phyloP scores from a whole-genome alignment of 2,888 invertebrate species.

The Macrophya alboannulata region DNA sequence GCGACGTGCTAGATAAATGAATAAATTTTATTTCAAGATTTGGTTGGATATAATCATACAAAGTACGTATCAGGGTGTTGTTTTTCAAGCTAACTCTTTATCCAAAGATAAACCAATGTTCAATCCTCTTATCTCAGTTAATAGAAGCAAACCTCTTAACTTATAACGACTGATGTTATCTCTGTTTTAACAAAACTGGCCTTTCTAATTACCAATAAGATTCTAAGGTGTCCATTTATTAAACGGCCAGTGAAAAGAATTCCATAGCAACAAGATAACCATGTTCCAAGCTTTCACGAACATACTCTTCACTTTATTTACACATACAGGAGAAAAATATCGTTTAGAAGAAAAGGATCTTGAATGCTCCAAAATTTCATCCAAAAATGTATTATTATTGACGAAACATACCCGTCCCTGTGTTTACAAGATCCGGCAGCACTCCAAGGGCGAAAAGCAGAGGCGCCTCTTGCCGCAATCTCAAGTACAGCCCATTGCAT shows the following conservation, averaged over 20 bases:
- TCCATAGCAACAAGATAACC: conserved; percentile 6
- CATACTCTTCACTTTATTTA: background rate
- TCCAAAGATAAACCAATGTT: background rate
- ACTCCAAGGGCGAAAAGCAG: conserved; percentile 80
- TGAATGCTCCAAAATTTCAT: background rate
- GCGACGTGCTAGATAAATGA: conserved; percentile 70
- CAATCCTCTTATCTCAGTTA: conserved; percentile 27
- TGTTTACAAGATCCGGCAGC: conserved; percentile 76
- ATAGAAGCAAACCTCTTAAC: background rate
- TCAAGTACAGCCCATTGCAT: conserved; percentile 79
- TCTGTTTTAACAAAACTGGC: background rate
- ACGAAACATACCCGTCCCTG: conserved; percentile 76
- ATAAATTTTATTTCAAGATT: background rate
- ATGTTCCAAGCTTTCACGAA: background rate
- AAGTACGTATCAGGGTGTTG: background rate
- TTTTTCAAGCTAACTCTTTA: background rate
- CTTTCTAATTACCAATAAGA: conserved; percentile 27
- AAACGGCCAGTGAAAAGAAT: background rate
- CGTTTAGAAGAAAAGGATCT: background rate
- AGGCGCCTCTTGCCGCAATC: conserved; percentile 76
- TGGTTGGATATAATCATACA: background rate
- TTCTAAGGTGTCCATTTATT: conserved; percentile 8
- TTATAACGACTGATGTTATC: background rate
- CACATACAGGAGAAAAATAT: background rate
- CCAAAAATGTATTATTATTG: background rate